These are phyloP conservation scores for Formica selysi DNA, from an alignment of 1,140 invertebrate species.

Conservation along the genomic window DNA sequence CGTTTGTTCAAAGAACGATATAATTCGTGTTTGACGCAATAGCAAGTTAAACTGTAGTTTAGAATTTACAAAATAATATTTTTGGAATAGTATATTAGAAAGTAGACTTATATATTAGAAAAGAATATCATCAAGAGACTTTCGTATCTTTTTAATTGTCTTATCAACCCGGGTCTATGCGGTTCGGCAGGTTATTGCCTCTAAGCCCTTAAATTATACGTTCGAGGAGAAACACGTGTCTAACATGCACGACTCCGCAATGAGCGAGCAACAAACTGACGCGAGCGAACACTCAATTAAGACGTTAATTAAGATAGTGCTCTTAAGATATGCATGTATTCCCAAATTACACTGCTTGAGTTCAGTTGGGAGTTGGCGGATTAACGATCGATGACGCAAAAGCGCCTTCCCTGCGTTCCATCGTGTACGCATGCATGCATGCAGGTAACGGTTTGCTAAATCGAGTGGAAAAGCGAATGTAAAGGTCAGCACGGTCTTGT, in stretches of 20 bases:
- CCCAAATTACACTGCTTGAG: slow-evolving; percentile 17
- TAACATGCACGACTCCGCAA: not conserved
- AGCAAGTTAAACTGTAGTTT: not conserved
- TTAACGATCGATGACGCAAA: slow-evolving; percentile 45
- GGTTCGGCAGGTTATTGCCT: not conserved
- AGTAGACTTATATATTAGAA: not conserved
- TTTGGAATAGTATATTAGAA: not conserved
- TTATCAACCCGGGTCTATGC: not conserved
- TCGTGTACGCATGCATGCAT: not conserved
- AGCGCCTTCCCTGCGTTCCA: slow-evolving; percentile 6
- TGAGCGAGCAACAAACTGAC: not conserved
- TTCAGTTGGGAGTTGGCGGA: slow-evolving; percentile 1
- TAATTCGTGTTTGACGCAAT: not conserved
- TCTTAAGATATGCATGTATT: not conserved
- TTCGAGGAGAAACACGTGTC: not conserved
- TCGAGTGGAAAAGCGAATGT: slow-evolving; percentile 50
- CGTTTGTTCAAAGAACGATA: not conserved
- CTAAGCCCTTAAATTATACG: slow-evolving; percentile 16
- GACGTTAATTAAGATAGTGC: slow-evolving; percentile 12
- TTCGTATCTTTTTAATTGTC: not conserved
- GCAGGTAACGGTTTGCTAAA: slow-evolving; percentile 37
- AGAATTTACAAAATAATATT: not conserved
- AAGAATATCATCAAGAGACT: not conserved
- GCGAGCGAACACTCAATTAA: not conserved
- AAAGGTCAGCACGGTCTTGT: slow-evolving; percentile 37